Base-by-base conservation (phyloP, 2,113 vertebrate genomes). In the Tragelaphus strepsiceros region DNA sequence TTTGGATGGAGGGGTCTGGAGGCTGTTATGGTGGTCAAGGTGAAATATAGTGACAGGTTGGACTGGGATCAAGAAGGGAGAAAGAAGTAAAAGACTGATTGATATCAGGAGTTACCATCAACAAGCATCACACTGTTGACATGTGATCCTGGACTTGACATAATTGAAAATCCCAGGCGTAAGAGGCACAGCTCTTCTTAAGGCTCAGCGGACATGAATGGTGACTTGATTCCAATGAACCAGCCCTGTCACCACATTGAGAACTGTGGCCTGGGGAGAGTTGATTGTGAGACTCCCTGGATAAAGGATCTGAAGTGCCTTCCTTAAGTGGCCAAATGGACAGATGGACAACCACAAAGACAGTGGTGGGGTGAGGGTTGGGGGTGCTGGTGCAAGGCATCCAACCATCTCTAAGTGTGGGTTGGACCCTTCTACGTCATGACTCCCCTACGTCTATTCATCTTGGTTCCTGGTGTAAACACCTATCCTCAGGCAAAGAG, bases 361-460 rank as follows among this genome's bases (percentile, higher is more conserved):
- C 53, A 54, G 74, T 22, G 7, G 49, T 0, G 2, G 71, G 71
- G 6, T 77, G 5, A 6, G 35, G 35, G 19, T 1, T 39, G 12
- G 21, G 71, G 35, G 11, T 9, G 22, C 62, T 43, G 35, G 22
- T 7, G 39, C 5, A 3, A 84, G 22, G 22, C 3, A 9, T 22
- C 86, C 62, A 30, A 4, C n/a, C 16, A 11, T 14, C 11, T 24
- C 24, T 19, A 17, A 54, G 9, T 24, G 17, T 30, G 6, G 54
- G n/a, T 0, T 13, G 15, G 22, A 35, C 26, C 46, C 43, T 35
- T 88, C 91, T 30, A n/a, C 3, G 28, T 14, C 51, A 26, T 54
- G 62, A 74, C 9, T 74, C 28, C 46, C 43, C 15, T 19, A 17
- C 1, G 7, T 7, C 28, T 30, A 62, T 17, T 49, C 62, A 32